Conservation (phyloP, 2,888 invertebrate genomes). For the Himalopsyche kuldschensis region DNA sequence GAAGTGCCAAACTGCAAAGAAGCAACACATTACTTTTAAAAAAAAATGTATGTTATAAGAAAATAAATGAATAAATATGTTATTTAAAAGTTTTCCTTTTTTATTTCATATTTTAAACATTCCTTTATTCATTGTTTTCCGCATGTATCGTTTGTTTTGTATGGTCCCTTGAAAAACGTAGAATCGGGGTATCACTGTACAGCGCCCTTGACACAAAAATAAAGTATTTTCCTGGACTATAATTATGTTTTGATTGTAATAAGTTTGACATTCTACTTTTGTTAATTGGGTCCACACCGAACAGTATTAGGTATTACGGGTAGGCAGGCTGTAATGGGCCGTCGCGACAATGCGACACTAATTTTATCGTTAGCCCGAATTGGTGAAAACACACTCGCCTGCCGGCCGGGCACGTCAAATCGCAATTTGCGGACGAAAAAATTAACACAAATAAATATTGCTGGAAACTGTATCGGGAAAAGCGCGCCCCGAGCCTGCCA, state of each 20-base stretch:
- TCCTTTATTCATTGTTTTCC: too few species aligned
- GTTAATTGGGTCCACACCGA: not conserved
- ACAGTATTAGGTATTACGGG: not conserved
- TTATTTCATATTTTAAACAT: too few species aligned
- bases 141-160: too few species aligned
- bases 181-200: too few species aligned
- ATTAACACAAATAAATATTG: not conserved
- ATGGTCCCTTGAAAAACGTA: too few species aligned
- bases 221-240: too few species aligned
- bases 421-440: constrained; percentile 9
- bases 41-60: too few species aligned
- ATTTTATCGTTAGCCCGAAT: constrained; percentile 8
- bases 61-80: too few species aligned
- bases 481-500: not conserved
- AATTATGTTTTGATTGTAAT: not conserved
- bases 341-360: constrained; percentile 17
- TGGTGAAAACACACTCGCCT: not conserved
- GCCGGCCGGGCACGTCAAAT: constrained; percentile 6
- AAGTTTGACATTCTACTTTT: not conserved
- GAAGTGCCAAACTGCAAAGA: too few species aligned
- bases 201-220: too few species aligned
- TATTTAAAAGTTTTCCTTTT: too few species aligned
- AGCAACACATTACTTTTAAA: too few species aligned
- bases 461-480: not conserved
- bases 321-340: not conserved